phyloP scores from a whole-genome alignment of 2,113 vertebrate genomes.

The Hippoglossus stenolepis region DNA sequence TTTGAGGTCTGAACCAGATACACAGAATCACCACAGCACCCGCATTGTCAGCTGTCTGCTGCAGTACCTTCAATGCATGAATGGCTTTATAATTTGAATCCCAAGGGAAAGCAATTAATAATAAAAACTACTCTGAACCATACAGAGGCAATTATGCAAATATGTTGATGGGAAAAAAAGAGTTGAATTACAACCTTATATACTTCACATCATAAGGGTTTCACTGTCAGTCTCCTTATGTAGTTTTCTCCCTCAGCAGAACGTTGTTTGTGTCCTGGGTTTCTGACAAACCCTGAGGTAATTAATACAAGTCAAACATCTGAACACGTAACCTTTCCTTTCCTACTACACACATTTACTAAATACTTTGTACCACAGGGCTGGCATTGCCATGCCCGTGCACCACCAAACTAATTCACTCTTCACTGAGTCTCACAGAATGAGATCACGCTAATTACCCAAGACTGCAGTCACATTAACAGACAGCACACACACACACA shows the following conservation, averaged over 20 bases:
- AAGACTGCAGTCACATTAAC: constrained; percentile 59
- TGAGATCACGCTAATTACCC: constrained; percentile 81
- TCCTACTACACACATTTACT: constrained; percentile 39
- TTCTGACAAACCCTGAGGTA: constrained; percentile 75
- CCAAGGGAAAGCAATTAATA: background rate
- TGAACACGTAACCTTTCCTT: constrained; percentile 35
- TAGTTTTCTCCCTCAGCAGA: background rate
- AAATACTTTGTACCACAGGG: constrained; percentile 66
- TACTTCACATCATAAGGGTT: background rate
- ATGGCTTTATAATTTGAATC: background rate
- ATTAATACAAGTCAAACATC: constrained; percentile 84
- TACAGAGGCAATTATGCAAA: background rate
- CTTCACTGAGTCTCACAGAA: constrained; percentile 64
- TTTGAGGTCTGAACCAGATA: too few relatives aligned
- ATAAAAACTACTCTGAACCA: background rate
- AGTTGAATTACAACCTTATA: background rate
- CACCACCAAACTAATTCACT: constrained; percentile 64
- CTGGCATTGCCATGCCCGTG: constrained; percentile 74
- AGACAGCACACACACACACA: constrained; percentile 22
- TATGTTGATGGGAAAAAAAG: too few relatives aligned
- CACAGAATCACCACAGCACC: too few relatives aligned
- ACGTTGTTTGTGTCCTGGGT: constrained; percentile 3
- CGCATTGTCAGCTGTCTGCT: too few relatives aligned
- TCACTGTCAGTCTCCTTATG: background rate
- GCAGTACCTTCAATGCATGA: background rate